Evolutionary conservation across 2,797 vertebrate genomes (phyloP).

Genomic region (Melanotaenia pygmaea): DNA sequence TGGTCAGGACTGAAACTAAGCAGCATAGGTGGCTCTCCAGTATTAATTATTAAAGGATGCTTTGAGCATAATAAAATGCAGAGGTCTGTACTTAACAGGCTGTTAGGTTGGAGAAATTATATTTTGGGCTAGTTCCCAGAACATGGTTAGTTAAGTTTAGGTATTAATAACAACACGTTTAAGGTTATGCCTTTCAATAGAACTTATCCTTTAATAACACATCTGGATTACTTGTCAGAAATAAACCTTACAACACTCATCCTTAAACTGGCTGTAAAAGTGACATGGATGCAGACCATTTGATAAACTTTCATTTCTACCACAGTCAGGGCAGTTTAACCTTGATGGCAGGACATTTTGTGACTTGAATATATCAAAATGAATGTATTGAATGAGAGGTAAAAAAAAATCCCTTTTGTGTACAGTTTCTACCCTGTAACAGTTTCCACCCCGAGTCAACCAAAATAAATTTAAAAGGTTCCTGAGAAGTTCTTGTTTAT

Average conservation of each 20-base stretch:
- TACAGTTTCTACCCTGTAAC: not conserved
- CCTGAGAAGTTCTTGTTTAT: constrained; percentile 23
- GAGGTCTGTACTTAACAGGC: constrained; percentile 12
- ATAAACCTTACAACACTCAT: not conserved
- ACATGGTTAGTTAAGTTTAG: not conserved
- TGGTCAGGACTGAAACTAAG: constrained; percentile 43
- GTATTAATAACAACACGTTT: not conserved
- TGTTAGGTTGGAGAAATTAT: not conserved
- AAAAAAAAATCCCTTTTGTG: not conserved
- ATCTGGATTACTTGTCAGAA: not conserved
- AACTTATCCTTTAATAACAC: not conserved
- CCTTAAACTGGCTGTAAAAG: not conserved
- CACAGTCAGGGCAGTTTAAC: not conserved
- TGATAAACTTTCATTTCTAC: not conserved
- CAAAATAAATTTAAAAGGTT: constrained; percentile 17
- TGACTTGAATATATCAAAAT: constrained; percentile 5
- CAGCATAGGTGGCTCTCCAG: constrained; percentile 39
- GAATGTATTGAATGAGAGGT: not conserved
- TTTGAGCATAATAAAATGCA: constrained; percentile 28
- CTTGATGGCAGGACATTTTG: not conserved
- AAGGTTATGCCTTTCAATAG: not conserved
- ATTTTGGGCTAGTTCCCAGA: not conserved
- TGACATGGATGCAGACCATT: not conserved
- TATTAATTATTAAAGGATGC: constrained; percentile 40
- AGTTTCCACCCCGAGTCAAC: constrained; percentile 4